A percentile compares a stretch with the other conserved stretches of the same genome.
These are phyloP conservation scores for Drosophila antonietae DNA, from an alignment of 2,888 invertebrate species.

Conservation along the genomic window DNA sequence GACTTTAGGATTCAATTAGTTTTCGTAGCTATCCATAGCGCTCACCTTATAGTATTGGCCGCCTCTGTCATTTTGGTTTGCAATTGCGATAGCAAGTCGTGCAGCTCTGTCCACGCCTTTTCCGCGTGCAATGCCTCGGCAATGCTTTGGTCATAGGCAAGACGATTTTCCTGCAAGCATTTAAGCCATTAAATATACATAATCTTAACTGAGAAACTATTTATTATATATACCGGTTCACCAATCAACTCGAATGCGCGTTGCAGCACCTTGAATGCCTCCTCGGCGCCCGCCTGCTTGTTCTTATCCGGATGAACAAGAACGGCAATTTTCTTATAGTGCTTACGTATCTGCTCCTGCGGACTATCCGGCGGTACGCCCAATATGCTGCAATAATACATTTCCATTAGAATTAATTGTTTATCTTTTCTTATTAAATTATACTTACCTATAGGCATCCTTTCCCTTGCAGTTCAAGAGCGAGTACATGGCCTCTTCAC, in stretches of 20 bases:
- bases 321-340: conserved; percentile 96
- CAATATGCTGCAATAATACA: conserved; percentile 88
- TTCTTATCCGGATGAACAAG: conserved; percentile 98
- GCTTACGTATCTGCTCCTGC: conserved; percentile 97
- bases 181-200: background rate
- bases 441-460: conserved; percentile 93
- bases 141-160: conserved; percentile 90
- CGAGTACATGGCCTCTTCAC: conserved; percentile 97
- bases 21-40: background rate
- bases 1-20: background rate
- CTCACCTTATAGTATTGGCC: conserved; percentile 92
- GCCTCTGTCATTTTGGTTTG: conserved; percentile 98
- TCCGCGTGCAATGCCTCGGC: conserved; percentile 92
- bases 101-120: conserved; percentile 95
- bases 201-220: too few relatives aligned
- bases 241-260: conserved; percentile 98
- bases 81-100: conserved; percentile 93
- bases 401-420: background rate
- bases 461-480: conserved; percentile 96
- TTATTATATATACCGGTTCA: conserved; percentile 88
- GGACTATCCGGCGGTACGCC: conserved; percentile 94
- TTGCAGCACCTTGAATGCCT: conserved; percentile 97
- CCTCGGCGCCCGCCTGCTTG: conserved; percentile 96
- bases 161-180: conserved; percentile 88
- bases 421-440: background rate